These are phyloP conservation scores for Platichthys stellatus DNA, from an alignment of 2,113 vertebrate genomes.

Conservation along the genomic window DNA sequence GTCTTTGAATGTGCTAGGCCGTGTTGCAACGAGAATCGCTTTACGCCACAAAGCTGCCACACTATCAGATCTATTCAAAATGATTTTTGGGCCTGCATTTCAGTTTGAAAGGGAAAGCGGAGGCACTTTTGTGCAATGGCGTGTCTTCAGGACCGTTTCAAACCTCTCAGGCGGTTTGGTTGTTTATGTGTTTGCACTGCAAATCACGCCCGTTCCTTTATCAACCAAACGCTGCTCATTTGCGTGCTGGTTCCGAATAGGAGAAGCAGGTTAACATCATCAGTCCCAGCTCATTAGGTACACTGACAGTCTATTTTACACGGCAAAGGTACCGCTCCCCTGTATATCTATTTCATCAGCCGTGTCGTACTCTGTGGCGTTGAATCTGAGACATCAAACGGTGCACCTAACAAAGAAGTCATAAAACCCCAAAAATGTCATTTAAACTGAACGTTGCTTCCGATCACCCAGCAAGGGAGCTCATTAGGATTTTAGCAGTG, in stretches of 20 bases:
- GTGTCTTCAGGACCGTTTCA: neutral
- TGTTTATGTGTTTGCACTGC: slow-evolving; percentile 7
- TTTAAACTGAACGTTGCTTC: slow-evolving; percentile 43
- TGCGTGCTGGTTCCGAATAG: slow-evolving; percentile 16
- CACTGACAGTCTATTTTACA: slow-evolving; percentile 36
- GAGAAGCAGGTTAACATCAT: slow-evolving; percentile 53
- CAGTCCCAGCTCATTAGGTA: slow-evolving; percentile 58
- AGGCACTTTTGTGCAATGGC: no score
- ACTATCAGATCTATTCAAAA: neutral
- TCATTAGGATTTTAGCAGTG: slow-evolving; percentile 67
- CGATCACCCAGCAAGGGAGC: slow-evolving; percentile 52
- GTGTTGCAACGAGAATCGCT: neutral
- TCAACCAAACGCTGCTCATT: slow-evolving; percentile 15
- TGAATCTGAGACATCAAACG: slow-evolving; percentile 69
- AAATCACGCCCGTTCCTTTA: neutral
- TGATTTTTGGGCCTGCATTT: neutral
- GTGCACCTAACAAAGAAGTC: slow-evolving; percentile 46
- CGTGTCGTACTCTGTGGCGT: slow-evolving; percentile 36
- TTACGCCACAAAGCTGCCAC: neutral
- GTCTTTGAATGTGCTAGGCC: neutral
- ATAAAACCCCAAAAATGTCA: slow-evolving; percentile 54
- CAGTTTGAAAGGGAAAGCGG: neutral
- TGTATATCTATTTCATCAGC: slow-evolving; percentile 41
- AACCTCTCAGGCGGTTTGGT: slow-evolving; percentile 7
- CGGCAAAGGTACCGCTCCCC: slow-evolving; percentile 27